Percentiles rank a stretch among this genome's conserved stretches.
Evolutionary conservation across 2,113 vertebrate species (phyloP).

Genomic region (Copsychus sechellarum): DNA sequence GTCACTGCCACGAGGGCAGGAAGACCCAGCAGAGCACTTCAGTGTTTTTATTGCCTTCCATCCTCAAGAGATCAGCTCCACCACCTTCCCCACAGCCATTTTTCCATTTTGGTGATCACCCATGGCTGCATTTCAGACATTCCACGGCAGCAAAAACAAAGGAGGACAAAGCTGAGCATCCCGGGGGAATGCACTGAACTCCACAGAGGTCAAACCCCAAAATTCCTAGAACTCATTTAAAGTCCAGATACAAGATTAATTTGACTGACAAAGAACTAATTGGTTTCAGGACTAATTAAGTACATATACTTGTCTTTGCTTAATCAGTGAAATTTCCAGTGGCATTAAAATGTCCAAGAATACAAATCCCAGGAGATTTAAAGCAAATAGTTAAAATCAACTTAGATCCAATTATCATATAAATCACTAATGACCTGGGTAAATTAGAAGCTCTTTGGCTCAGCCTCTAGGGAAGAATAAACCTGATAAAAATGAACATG

Average conservation of each 20-base stretch:
- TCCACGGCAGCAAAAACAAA: not conserved
- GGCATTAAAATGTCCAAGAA: constrained; percentile 51
- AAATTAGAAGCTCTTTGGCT: constrained; percentile 61
- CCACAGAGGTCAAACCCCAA: constrained; percentile 9
- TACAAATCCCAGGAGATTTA: constrained; percentile 52
- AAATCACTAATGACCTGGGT: constrained; percentile 65
- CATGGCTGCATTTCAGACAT: not conserved
- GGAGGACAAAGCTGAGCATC: not conserved
- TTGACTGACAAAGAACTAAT: constrained; percentile 49
- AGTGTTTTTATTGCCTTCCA: not conserved
- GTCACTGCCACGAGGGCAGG: not conserved
- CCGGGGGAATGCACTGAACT: rapidly evolving
- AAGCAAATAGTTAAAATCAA: constrained; percentile 71
- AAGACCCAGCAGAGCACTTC: not conserved
- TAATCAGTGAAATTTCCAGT: constrained; percentile 64
- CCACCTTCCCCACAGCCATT: not conserved
- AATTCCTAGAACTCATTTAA: constrained; percentile 32
- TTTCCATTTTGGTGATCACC: not conserved
- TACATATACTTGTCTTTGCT: constrained; percentile 38
- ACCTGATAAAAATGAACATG: constrained; percentile 50
- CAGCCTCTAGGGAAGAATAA: constrained; percentile 55
- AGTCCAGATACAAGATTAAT: constrained; percentile 40
- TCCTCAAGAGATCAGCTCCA: not conserved
- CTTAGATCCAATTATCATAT: constrained; percentile 67
- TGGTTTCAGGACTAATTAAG: constrained; percentile 63